Evolutionary conservation across 1,140 invertebrate genomes (phyloP).

Genomic region (Eciton burchellii): DNA sequence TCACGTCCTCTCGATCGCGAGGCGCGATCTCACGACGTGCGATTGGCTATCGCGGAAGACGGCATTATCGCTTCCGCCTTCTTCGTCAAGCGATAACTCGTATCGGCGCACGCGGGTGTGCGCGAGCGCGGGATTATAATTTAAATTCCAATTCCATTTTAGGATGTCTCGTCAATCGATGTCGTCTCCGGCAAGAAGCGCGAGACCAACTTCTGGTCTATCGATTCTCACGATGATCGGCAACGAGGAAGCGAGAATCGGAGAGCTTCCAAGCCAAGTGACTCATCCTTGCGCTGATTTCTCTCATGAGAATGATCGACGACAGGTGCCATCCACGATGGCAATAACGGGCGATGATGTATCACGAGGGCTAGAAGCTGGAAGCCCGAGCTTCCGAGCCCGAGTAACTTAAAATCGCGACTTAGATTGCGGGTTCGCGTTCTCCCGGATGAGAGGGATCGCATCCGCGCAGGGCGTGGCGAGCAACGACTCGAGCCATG

Average conservation of each 20-base stretch:
- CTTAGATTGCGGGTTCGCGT: conserved; percentile 12
- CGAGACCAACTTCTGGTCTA: no score
- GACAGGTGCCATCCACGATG: not conserved
- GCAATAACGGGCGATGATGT: not conserved
- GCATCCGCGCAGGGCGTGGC: not conserved
- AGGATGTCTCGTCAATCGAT: no score
- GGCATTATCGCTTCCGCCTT: conserved; percentile 32
- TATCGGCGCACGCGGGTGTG: not conserved
- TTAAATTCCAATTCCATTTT: not conserved
- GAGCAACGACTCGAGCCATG: not conserved
- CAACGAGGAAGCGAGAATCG: not conserved
- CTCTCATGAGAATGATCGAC: not conserved
- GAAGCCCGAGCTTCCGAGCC: no score
- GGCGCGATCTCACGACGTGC: conserved; percentile 15
- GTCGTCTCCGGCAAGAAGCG: no score
- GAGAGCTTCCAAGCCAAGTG: not conserved
- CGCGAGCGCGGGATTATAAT: conserved; percentile 9
- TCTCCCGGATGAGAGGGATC: not conserved
- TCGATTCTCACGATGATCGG: not conserved
- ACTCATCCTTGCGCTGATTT: not conserved
- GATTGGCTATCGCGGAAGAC: conserved; percentile 17
- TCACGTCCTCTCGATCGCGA: conserved; percentile 11
- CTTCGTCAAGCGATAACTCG: conserved; percentile 27
- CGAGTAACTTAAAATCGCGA: not conserved
- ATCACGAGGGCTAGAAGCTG: no score